phyloP scores from a whole-genome alignment of 64 coral and sea anemone species.

The Dendrophyllia cribrosa region DNA sequence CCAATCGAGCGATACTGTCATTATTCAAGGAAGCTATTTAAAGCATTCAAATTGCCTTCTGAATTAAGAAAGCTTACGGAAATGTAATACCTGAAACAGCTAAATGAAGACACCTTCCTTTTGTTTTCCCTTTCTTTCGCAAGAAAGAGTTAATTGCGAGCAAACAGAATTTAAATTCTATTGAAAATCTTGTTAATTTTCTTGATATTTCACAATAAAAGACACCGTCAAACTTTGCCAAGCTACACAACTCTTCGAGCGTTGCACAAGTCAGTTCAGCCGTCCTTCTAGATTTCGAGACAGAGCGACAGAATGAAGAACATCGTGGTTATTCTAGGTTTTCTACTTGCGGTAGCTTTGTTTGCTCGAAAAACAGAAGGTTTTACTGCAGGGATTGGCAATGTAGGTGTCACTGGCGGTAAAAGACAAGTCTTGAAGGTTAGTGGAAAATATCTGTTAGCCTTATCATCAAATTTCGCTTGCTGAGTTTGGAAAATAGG shows the following conservation, averaged over 20 bases:
- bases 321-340: background rate
- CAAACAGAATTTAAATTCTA: constrained; percentile 12
- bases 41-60: background rate
- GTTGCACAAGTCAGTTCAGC: background rate
- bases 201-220: constrained; percentile 20
- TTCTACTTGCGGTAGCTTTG: background rate
- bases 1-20: background rate
- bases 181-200: background rate
- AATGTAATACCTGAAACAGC: background rate
- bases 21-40: constrained; percentile 24
- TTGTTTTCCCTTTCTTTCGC: constrained; percentile 27
- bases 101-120: background rate
- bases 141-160: constrained; percentile 11
- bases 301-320: background rate
- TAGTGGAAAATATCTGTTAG: background rate
- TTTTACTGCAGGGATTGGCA: constrained; percentile 39
- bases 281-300: background rate
- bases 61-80: constrained; percentile 22
- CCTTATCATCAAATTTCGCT: background rate
- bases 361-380: constrained; percentile 8
- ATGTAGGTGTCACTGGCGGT: background rate
- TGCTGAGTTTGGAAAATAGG: no score
- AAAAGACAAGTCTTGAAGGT: constrained; percentile 3
- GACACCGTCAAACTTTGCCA: background rate
- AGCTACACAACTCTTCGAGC: background rate